Base-by-base conservation (phyloP, 2,888 invertebrate genomes). In the Hydropsyche betteni region DNA sequence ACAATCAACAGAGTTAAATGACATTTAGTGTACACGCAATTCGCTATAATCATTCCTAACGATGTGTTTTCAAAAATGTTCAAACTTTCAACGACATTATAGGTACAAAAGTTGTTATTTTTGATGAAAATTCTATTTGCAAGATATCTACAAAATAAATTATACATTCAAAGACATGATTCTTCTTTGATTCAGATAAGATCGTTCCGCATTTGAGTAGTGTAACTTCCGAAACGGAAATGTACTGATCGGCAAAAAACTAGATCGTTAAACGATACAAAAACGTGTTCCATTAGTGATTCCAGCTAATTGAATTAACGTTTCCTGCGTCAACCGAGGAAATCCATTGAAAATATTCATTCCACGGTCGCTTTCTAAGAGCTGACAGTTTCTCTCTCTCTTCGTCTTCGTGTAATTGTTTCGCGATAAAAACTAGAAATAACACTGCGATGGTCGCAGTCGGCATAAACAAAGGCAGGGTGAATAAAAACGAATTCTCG, bases 371-470 rank as follows among this genome's bases (percentile, higher is more conserved):
- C 64, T 64, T 64, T 64, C 64, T 64, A 64, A 33, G 64, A 36
- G 34, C 34, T 33, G 64, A 36, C 36, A 64, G 36, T 64, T 64
- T 64, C 64, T 12, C 64, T 64, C 10, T 16, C 8, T 7, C 6
- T 44, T 10, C 10, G 7, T 44, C 44, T 6, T 44, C 10, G 44
- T 34, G 34, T 64, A 64, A 64, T 64, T 64, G 64, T 64, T 64
- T 64, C 36, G 64, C 64, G 34, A 64, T 64, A 64, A 64, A 64
- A 64, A 64, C 64, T 12, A 36, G 64, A 64, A 34, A 64, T 12
- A 64, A 36, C 64, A 64, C 36, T 36, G 5, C 7, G 34, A 64
- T 64, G 34, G 34, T 64, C 34, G 34, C 64, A n/a, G 34, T 8
- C 36, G 44, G 6, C 10, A 8, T 10, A 36, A 64, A 64, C 64